A percentile compares a stretch with the other conserved stretches of the same genome.
Evolutionary conservation across 37 sponge, comb jelly and placozoan genomes (phyloP).

Genomic region (Amphimedon queenslandica): DNA sequence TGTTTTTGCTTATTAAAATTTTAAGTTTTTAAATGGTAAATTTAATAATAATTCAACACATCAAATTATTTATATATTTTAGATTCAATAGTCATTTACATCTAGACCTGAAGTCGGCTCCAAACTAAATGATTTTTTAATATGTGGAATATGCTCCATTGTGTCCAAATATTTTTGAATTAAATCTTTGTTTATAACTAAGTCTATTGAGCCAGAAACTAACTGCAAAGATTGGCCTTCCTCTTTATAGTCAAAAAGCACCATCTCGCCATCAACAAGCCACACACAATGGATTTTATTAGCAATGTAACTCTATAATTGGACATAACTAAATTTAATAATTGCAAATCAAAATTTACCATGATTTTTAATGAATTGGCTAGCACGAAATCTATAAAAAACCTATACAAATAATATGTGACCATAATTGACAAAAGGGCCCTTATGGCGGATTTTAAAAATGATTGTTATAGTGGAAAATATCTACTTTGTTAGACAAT

Average conservation of each 20-base stretch:
- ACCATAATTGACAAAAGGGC: too few species aligned
- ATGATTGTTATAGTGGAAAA: too few species aligned
- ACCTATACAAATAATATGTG: too few species aligned
- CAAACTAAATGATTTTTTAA: conserved; percentile 20
- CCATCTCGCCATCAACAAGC: conserved; percentile 45
- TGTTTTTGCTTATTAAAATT: neutral
- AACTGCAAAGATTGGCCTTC: conserved; percentile 3
- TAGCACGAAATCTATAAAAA: too few species aligned
- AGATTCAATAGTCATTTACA: neutral
- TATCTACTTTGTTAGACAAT: too few species aligned
- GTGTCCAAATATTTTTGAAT: conserved; percentile 18
- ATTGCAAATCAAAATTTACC: too few species aligned
- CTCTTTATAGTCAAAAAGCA: conserved; percentile 36
- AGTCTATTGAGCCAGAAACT: neutral
- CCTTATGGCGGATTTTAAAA: too few species aligned
- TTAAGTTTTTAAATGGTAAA: neutral
- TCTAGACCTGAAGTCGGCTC: neutral
- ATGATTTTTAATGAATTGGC: too few species aligned
- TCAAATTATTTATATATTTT: neutral
- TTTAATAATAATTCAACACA: neutral
- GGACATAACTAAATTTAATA: too few species aligned
- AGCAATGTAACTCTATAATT: too few species aligned
- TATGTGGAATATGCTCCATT: conserved; percentile 25
- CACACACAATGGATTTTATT: conserved; percentile 48
- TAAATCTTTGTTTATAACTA: conserved; percentile 19